These are phyloP conservation scores for Seira ritae DNA, from an alignment of 2,888 invertebrate genomes.

Conservation along the genomic window DNA sequence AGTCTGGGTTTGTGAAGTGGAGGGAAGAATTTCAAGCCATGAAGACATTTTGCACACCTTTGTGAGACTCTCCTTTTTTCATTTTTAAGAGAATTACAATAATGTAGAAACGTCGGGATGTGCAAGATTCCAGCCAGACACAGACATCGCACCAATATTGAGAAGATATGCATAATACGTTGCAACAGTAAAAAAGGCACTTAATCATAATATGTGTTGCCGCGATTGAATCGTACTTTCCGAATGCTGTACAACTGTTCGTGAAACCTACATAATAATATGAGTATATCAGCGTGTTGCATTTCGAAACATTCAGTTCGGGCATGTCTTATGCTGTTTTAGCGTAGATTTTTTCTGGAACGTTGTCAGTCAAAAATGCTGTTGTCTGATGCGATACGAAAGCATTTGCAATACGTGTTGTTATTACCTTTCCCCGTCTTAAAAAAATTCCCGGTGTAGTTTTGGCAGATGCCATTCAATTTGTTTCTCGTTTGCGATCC, in stretches of 20 bases:
- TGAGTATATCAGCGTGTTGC: background rate
- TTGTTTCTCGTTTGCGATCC: slow-evolving; percentile 18
- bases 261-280: background rate
- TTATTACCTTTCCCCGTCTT: background rate
- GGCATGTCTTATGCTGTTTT: background rate
- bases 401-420: background rate
- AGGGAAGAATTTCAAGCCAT: no score
- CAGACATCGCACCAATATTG: no score
- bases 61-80: no score
- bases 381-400: background rate
- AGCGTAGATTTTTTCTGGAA: background rate
- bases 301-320: slow-evolving; percentile 19
- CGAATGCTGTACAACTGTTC: no score
- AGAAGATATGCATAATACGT: background rate
- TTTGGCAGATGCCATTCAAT: slow-evolving; percentile 27
- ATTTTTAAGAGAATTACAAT: no score
- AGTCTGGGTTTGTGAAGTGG: no score
- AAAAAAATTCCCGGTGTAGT: background rate
- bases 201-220: no score
- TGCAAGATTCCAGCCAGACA: no score
- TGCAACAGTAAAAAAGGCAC: no score
- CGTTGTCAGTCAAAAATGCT: background rate
- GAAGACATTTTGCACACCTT: no score
- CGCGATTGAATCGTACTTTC: no score
- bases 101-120: no score